phyloP scores from a whole-genome alignment of 2,113 vertebrate species.

The Phrynosoma platyrhinos region DNA sequence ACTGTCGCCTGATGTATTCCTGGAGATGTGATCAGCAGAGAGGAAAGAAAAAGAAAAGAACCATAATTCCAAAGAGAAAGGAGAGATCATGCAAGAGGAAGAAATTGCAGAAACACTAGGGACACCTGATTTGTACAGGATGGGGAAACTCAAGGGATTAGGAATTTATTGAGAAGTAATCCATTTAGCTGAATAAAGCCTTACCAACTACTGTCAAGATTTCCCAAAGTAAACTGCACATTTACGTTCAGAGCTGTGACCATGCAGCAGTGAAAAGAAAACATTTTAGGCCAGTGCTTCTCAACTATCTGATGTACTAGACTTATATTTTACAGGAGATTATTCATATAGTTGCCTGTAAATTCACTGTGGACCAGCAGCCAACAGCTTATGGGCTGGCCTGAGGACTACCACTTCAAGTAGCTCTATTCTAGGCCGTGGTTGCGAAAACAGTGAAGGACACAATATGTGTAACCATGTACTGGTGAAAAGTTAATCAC shows the following conservation, averaged over 20 bases:
- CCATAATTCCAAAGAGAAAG: constrained; percentile 64
- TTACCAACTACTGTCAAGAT: not conserved
- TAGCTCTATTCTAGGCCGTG: too few relatives aligned
- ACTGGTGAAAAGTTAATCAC: not conserved
- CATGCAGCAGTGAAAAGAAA: not conserved
- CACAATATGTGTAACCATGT: not conserved
- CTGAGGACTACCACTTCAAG: too few relatives aligned
- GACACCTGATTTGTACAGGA: constrained; percentile 21
- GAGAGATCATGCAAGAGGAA: constrained; percentile 9
- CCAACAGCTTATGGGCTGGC: too few relatives aligned
- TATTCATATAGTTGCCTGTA: too few relatives aligned
- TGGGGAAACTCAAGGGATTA: not conserved
- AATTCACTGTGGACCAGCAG: too few relatives aligned
- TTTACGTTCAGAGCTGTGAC: not conserved
- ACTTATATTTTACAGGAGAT: too few relatives aligned
- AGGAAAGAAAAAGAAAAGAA: constrained; percentile 70
- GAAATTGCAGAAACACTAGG: constrained; percentile 30
- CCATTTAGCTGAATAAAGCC: not conserved
- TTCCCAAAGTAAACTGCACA: not conserved
- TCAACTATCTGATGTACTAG: not conserved
- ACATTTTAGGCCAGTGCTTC: not conserved
- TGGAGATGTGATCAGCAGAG: constrained; percentile 78
- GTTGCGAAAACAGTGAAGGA: not conserved
- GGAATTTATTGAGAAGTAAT: not conserved
- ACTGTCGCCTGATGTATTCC: constrained; percentile 99